Conservation (phyloP, 2,113 vertebrate species). For the Corythaeola cristata region DNA sequence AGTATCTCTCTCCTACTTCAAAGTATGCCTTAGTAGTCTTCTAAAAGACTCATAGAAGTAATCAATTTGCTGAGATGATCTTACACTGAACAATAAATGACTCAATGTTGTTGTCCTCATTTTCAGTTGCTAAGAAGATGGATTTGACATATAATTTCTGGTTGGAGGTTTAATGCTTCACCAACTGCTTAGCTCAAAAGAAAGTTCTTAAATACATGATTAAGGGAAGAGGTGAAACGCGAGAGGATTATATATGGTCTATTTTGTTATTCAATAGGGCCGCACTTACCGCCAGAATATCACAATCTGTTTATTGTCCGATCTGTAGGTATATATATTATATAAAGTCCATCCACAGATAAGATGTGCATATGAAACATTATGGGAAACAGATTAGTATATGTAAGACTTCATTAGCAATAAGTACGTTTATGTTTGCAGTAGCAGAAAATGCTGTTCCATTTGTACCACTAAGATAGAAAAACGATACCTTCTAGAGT, state of each 20-base stretch:
- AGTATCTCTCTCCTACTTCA: neutral
- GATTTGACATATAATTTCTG: neutral
- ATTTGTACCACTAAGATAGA: neutral
- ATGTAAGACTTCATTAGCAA: neutral
- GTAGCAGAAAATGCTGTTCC: neutral
- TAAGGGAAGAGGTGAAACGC: neutral
- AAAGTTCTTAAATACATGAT: neutral
- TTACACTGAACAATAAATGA: constrained; percentile 23
- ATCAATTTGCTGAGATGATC: neutral
- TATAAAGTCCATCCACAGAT: neutral
- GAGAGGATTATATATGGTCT: neutral
- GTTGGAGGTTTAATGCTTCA: neutral
- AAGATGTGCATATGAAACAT: neutral
- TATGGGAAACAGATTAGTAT: neutral
- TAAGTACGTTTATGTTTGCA: neutral
- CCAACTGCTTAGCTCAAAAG: neutral
- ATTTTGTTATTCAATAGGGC: neutral
- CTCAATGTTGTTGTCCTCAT: neutral
- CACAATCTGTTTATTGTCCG: neutral
- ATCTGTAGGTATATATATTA: neutral
- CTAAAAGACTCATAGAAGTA: neutral
- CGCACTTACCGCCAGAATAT: neutral
- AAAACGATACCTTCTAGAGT: neutral
- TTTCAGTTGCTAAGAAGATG: constrained; percentile 12
- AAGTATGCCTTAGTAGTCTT: neutral